Percentiles rank a stretch among this genome's conserved stretches.
Conservation (phyloP, 2,797 vertebrate species). For the Paratrypauchen microcephalus region DNA sequence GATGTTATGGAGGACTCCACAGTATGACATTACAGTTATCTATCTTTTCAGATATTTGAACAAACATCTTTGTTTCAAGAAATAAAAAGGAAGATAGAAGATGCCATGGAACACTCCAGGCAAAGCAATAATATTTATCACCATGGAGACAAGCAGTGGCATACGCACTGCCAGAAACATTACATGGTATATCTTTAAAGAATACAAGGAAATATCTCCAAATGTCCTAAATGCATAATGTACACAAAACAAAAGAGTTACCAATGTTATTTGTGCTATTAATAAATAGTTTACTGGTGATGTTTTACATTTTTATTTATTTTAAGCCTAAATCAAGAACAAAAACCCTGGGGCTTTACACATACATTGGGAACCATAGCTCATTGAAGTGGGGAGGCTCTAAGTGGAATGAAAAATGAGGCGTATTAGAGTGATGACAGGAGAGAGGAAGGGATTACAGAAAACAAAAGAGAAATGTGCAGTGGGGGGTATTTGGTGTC, state of each 20-base stretch:
- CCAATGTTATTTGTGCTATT: not conserved
- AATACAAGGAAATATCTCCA: not conserved
- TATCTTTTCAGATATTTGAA: too few species aligned
- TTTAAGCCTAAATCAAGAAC: not conserved
- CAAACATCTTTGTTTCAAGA: too few species aligned
- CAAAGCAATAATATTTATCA: too few species aligned
- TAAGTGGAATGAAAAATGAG: constrained; percentile 27
- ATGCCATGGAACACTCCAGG: too few species aligned
- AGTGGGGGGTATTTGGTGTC: not conserved
- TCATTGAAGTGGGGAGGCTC: constrained; percentile 11
- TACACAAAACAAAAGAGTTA: not conserved
- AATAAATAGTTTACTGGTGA: not conserved
- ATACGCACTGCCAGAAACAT: too few species aligned
- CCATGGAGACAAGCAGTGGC: too few species aligned
- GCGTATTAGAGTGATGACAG: constrained; percentile 20
- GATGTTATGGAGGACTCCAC: too few species aligned
- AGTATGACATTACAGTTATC: too few species aligned
- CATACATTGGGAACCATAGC: constrained; percentile 1
- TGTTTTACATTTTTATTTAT: not conserved
- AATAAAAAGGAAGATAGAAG: too few species aligned
- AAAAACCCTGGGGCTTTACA: not conserved
- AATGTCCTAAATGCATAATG: not conserved
- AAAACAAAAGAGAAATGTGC: constrained; percentile 4
- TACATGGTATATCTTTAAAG: not conserved
- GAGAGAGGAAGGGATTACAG: constrained; percentile 12